phyloP scores from a whole-genome alignment of 2,888 invertebrate genomes.

The Cylloceria caligata region DNA sequence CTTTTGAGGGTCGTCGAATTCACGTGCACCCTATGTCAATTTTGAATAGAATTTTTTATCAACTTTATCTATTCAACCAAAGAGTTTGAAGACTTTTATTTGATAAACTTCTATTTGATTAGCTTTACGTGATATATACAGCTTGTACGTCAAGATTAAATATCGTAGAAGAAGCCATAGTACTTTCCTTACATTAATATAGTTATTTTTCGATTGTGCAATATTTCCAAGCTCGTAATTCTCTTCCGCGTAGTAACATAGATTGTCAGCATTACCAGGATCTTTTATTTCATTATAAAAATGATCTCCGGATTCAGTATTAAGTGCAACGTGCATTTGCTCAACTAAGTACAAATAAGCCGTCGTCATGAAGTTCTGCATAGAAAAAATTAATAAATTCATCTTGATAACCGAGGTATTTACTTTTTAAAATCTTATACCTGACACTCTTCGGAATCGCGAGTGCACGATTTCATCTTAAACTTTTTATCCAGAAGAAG shows the following conservation, averaged over 20 bases:
- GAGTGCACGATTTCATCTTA: slow-evolving; percentile 58
- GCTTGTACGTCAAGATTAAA: too few species aligned
- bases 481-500: slow-evolving; percentile 78
- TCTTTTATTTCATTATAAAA: not conserved
- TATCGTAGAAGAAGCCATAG: not conserved
- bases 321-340: slow-evolving; percentile 76
- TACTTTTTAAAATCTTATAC: slow-evolving; percentile 63
- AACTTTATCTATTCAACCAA: too few species aligned
- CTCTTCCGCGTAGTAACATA: slow-evolving; percentile 75
- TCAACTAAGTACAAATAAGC: slow-evolving; percentile 76
- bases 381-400: not conserved
- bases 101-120: too few species aligned
- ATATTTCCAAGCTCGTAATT: slow-evolving; percentile 73
- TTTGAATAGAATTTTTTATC: too few species aligned
- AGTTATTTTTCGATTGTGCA: slow-evolving; percentile 68
- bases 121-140: too few species aligned
- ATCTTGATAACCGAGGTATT: too few species aligned
- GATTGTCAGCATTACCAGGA: not conserved
- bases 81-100: too few species aligned
- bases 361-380: slow-evolving; percentile 75
- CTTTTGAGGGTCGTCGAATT: too few species aligned
- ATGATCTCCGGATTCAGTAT: slow-evolving; percentile 70
- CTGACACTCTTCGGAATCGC: slow-evolving; percentile 72
- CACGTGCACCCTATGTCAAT: too few species aligned
- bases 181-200: slow-evolving; percentile 66